Evolutionary conservation across 2,113 vertebrate species (phyloP), one percentile per base, ranked within the genome.

Genomic region (Danionella cerebrum): DNA sequence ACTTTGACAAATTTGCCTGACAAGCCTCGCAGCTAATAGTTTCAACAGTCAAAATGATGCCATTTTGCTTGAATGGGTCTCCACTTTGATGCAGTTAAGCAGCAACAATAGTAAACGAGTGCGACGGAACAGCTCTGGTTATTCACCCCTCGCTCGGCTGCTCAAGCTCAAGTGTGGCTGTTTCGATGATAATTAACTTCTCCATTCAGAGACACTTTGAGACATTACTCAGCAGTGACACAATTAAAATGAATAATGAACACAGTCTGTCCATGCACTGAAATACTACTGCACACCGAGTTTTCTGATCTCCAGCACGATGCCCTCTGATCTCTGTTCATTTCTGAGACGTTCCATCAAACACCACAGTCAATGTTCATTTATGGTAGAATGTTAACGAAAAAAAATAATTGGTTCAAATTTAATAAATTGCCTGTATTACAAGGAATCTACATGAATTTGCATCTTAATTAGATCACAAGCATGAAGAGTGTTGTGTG

Each of bases 161-260:
- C 76, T 82, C 78, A 74, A 81, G 58, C 74, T 65, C 35, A 47
- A 59, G 72, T n/a, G 80, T 74, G 64, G 78, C 35, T 18, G 65
- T 76, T 58, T 73, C 47, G 45, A 79, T 71, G 77, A 76, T 72
- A 82, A 82, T 84, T 82, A 83, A 81, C 79, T 78, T 83, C 78
- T 71, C 66, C 70, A 48, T 74, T 31, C 41, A 10, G 31, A 74
- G 48, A 55, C 74, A 67, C 64, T 81, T 80, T 78, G 72, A 83
- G 79, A 76, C 70, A 42, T 76, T 76, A 77, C 79, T 71, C 67
- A 71, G 41, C 76, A 48, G 71, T 70, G 50, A 58, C 65, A 55
- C 13, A 71, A 69, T 83, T 82, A 70, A 68, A 73, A n/a, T 55
- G 51, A 80, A 76, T 78, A 81, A 73, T 74, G 71, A 67, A 71